Evolutionary conservation across 2,888 invertebrate species (phyloP).

Genomic region (Galeopsomyia nigrocyanea): DNA sequence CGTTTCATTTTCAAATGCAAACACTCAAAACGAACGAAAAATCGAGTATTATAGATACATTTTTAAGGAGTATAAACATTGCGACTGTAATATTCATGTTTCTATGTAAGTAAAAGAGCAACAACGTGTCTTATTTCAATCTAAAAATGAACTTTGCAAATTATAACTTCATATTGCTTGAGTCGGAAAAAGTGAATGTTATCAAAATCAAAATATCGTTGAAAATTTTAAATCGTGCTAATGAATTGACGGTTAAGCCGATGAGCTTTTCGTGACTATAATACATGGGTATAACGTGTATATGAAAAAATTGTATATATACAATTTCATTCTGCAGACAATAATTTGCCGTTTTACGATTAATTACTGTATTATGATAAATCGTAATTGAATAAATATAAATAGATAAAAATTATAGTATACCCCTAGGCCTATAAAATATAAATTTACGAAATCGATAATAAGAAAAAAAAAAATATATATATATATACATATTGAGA

Average conservation of each 20-base stretch:
- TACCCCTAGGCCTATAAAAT: slow-evolving; percentile 53
- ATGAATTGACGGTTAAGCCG: slow-evolving; percentile 61
- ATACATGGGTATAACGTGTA: slow-evolving; percentile 53
- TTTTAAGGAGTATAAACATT: too few species aligned
- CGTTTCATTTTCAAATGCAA: too few species aligned
- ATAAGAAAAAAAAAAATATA: slow-evolving; percentile 32
- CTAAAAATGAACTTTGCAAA: too few species aligned
- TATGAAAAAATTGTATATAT: slow-evolving; percentile 51
- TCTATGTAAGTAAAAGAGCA: too few species aligned
- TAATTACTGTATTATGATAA: slow-evolving; percentile 54
- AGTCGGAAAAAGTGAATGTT: slow-evolving; percentile 13
- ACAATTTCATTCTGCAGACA: slow-evolving; percentile 65
- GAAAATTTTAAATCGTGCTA: slow-evolving; percentile 14
- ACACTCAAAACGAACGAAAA: too few species aligned
- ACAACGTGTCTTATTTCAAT: too few species aligned
- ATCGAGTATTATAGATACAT: too few species aligned
- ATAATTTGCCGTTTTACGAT: slow-evolving; percentile 66
- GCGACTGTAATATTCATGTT: background rate
- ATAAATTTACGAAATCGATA: slow-evolving; percentile 57
- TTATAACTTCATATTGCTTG: too few species aligned
- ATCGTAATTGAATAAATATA: slow-evolving; percentile 53
- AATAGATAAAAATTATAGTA: slow-evolving; percentile 52
- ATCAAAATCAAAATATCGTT: slow-evolving; percentile 27
- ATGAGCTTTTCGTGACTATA: slow-evolving; percentile 66
- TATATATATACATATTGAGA: slow-evolving; percentile 51